Evolutionary conservation across 92 coral and sea anemone species (phyloP).

Genomic region (Metridium senile): DNA sequence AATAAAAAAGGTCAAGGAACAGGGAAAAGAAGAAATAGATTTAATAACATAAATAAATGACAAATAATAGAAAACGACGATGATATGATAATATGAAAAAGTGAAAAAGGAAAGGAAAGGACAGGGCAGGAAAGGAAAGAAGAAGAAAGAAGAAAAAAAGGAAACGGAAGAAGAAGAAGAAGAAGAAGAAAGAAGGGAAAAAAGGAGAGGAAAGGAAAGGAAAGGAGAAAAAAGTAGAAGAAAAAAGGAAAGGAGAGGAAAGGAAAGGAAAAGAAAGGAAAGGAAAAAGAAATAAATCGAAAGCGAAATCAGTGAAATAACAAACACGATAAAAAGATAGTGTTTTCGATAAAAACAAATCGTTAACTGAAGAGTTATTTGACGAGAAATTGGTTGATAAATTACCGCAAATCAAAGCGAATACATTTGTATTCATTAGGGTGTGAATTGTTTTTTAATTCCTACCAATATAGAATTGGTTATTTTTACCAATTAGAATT

Average conservation of each 20-base stretch:
- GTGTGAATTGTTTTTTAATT: too few relatives aligned
- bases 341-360: too few relatives aligned
- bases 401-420: too few relatives aligned
- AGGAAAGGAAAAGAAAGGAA: not conserved
- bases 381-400: too few relatives aligned
- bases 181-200: not conserved
- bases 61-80: too few relatives aligned
- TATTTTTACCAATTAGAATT: not conserved
- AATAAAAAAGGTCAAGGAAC: not conserved
- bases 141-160: not conserved
- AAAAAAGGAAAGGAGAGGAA: not conserved
- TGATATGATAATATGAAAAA: not conserved
- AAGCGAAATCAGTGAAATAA: too few relatives aligned
- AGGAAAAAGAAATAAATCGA: too few relatives aligned
- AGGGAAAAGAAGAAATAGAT: not conserved
- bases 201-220: not conserved
- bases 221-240: not conserved
- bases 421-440: not conserved
- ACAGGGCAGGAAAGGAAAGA: not conserved
- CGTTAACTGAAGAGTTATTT: too few relatives aligned
- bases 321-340: too few relatives aligned
- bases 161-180: not conserved
- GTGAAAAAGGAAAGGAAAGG: not conserved
- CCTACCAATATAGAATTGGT: too few relatives aligned
- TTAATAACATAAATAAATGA: too few relatives aligned